Percentiles rank a stretch among this genome's conserved stretches.
phyloP scores from a whole-genome alignment of 2,113 vertebrate species.

The Elgaria multicarinata region DNA sequence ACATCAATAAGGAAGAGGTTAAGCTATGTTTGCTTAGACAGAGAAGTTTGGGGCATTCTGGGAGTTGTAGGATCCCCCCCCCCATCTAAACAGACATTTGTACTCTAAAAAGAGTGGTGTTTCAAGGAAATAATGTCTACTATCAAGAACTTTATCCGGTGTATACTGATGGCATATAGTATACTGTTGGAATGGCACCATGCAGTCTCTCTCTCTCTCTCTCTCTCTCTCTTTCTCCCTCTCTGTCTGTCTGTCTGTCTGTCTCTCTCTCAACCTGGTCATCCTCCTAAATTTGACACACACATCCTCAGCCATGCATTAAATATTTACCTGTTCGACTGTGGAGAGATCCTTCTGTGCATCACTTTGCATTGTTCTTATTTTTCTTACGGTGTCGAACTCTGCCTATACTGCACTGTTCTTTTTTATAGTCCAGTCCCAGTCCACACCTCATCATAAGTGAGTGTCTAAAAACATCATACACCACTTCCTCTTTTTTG shows the following conservation, averaged over 20 bases:
- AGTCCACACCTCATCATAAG: no score
- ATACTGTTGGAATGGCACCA: neutral
- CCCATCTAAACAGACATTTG: no score
- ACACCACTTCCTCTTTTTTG: neutral
- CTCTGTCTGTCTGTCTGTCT: neutral
- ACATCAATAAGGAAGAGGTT: conserved; percentile 1
- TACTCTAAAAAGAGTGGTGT: neutral
- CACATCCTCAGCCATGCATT: neutral
- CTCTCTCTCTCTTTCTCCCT: neutral
- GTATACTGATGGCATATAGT: neutral
- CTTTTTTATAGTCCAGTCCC: neutral
- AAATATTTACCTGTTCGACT: neutral
- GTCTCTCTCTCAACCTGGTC: neutral
- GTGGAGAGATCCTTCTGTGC: neutral
- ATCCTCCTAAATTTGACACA: neutral
- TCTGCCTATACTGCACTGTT: neutral
- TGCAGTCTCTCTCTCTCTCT: neutral
- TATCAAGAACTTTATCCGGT: neutral
- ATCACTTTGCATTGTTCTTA: neutral
- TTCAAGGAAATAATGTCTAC: neutral
- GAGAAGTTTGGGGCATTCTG: no score
- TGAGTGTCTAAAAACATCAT: neutral
- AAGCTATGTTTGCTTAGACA: no score
- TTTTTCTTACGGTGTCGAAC: neutral
- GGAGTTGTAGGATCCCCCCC: no score